phyloP scores from a whole-genome alignment of 1,140 invertebrate genomes.

The Pteromalus puparum region DNA sequence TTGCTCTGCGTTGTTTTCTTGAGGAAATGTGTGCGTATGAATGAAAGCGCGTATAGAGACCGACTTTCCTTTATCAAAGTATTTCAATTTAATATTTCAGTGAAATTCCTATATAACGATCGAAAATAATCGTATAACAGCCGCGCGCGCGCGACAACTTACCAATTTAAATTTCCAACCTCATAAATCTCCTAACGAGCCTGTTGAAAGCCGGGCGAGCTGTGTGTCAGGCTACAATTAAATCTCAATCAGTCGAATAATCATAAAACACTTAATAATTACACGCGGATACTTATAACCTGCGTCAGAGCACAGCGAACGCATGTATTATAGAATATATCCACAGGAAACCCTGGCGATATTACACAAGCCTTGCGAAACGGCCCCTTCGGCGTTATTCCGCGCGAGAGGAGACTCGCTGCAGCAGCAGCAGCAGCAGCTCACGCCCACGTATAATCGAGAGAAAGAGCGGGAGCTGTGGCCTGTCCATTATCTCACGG shows the following conservation, averaged over 20 bases:
- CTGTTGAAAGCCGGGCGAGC: background rate
- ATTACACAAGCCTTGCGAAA: conserved; percentile 18
- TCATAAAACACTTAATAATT: background rate
- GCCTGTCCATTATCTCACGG: conserved; percentile 15
- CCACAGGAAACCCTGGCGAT: background rate
- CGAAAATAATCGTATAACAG: background rate
- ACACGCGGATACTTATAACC: background rate
- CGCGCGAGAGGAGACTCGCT: background rate
- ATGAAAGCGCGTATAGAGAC: background rate
- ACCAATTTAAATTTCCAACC: background rate
- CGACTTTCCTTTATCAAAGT: background rate
- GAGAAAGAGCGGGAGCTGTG: background rate
- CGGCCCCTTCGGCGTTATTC: conserved; percentile 11
- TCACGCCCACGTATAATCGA: background rate
- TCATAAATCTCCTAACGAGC: background rate
- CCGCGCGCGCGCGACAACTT: background rate
- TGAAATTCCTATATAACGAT: no score
- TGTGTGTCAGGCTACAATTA: background rate
- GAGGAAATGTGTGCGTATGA: no score
- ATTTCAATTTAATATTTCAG: background rate
- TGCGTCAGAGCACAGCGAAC: background rate
- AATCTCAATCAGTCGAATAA: background rate
- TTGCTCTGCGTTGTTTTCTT: background rate
- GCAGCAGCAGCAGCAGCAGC: no score
- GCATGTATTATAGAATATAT: background rate